Evolutionary conservation across 2,888 invertebrate genomes (phyloP), one percentile per base, ranked within the genome.

Genomic region (Sarcophaga carnaria): DNA sequence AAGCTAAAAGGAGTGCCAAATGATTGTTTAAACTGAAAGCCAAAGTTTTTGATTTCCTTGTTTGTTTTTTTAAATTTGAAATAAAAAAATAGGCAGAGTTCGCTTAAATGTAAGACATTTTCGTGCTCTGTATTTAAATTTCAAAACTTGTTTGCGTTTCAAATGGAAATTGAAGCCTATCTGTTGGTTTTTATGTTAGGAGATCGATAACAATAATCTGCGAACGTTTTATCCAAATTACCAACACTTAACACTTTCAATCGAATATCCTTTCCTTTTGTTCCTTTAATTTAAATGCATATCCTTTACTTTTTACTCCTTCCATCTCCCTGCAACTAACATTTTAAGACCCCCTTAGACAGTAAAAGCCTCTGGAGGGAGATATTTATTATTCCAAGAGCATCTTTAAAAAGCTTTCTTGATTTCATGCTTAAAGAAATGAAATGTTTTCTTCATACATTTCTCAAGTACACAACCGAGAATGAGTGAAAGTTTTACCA

Each of bases 231-330:
- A 81, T 84, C 71, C 66, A 87, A 87, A 87, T 87, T 84, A 76
- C 70, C 84, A 84, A 75, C 84, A 84, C 84, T 87, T 87, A 87
- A 87, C 87, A 87, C 87, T 87, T 84, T 84, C 87, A 54, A 82
- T 37, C 74, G 64, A 80, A 69, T 64, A 67, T 27, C 66, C 11
- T 14, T 78, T 47, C 17, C 20, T 60, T 37, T 69, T 54, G 37
- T 17, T 69, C 20, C 4, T 72, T 77, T 49, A 37, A 62, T 75
- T 74, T 64, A 8, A 37, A n/a, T 47, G 45, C 59, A n/a, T 54
- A 37, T 67, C 27, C 37, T 54, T 22, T 85, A 17, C 54, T 54
- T 17, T 54, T 0, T 54, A 54, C 54, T 4, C 12, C 14, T 14
- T 0, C 12, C 49, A 20, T 20, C 20, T 20, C 20, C 20, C 20